Evolutionary conservation across 2,888 invertebrate species (phyloP).

Genomic region (Sipha maydis): DNA sequence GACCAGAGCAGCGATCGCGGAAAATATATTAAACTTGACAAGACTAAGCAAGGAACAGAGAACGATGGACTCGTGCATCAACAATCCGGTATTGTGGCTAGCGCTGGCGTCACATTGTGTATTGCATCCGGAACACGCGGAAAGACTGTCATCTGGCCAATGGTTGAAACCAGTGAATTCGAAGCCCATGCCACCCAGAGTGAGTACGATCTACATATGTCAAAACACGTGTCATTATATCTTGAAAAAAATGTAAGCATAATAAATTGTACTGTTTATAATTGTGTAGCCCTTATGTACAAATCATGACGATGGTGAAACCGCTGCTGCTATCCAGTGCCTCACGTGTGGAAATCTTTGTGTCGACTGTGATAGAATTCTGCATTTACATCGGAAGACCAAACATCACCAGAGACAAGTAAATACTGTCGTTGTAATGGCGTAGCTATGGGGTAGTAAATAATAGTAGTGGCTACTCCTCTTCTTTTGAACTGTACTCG

Average conservation of each 20-base stretch:
- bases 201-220: constrained; percentile 62
- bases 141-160: constrained; percentile 80
- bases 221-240: no score
- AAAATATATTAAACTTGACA: constrained; percentile 85
- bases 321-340: constrained; percentile 92
- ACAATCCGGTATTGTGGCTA: constrained; percentile 88
- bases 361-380: constrained; percentile 93
- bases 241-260: not conserved
- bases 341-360: constrained; percentile 91
- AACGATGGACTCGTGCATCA: constrained; percentile 80
- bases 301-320: constrained; percentile 96
- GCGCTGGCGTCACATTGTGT: constrained; percentile 93
- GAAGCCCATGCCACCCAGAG: constrained; percentile 66
- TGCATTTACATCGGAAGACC: constrained; percentile 90
- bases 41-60: constrained; percentile 81
- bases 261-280: not conserved
- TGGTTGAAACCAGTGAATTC: constrained; percentile 75
- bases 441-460: no score
- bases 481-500: no score
- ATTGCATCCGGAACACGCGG: constrained; percentile 89
- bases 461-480: no score
- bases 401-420: constrained; percentile 86
- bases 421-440: not conserved
- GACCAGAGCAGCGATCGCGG: constrained; percentile 88
- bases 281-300: constrained; percentile 80